phyloP scores from a whole-genome alignment of 2,797 vertebrate species.

The Gorsachius magnificus region DNA sequence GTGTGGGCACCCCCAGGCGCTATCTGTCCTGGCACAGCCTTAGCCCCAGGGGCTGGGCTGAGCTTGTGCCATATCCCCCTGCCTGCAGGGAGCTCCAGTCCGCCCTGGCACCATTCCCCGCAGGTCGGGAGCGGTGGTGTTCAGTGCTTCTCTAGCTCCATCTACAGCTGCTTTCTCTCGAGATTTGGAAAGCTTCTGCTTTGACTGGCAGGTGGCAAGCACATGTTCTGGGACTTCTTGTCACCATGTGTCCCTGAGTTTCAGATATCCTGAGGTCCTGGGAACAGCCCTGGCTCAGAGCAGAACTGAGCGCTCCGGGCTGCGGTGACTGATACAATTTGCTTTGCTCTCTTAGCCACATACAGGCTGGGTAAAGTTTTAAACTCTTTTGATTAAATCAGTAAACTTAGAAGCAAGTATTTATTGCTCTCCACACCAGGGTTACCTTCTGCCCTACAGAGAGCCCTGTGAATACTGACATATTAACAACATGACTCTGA shows the following conservation, averaged over 20 bases:
- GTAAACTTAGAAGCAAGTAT: not conserved
- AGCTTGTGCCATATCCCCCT: rapidly evolving
- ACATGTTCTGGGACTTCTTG: not conserved
- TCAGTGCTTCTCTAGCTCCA: conserved; percentile 59
- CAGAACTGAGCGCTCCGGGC: not conserved
- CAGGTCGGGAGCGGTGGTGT: not conserved
- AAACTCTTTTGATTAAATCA: not conserved
- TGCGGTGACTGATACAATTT: not conserved
- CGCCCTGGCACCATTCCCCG: not conserved
- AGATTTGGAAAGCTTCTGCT: not conserved
- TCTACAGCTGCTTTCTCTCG: conserved; percentile 38
- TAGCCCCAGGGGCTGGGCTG: too few species aligned
- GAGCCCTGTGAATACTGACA: not conserved
- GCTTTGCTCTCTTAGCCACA: not conserved
- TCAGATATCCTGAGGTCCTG: not conserved
- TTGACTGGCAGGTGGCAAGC: not conserved
- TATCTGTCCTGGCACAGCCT: rapidly evolving
- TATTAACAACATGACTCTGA: not conserved
- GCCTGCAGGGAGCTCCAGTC: not conserved
- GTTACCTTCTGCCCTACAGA: not conserved
- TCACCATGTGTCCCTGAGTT: not conserved
- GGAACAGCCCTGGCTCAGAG: not conserved
- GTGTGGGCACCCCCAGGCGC: rapidly evolving
- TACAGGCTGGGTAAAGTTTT: not conserved
- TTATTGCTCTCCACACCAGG: not conserved